Percentiles rank a stretch among this genome's conserved stretches.
phyloP scores from a whole-genome alignment of 2,797 vertebrate genomes.

The Ambastaia sidthimunki region DNA sequence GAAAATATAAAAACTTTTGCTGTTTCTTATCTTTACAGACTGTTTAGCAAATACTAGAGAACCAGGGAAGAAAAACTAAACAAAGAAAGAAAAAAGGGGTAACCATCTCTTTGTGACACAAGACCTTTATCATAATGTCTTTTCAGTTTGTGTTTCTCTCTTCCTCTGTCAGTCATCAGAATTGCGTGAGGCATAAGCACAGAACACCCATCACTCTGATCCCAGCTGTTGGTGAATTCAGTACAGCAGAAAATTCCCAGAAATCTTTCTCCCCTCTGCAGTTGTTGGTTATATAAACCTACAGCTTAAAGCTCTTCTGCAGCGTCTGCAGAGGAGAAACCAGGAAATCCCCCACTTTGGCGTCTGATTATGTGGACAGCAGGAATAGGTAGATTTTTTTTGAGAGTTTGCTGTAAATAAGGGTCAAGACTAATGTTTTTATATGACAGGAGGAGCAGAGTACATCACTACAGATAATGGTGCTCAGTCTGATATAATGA shows the following conservation, averaged over 20 bases:
- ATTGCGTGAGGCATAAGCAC: constrained; percentile 6
- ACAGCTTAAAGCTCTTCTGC: constrained; percentile 41
- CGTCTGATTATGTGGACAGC: constrained; percentile 55
- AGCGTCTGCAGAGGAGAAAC: constrained; percentile 52
- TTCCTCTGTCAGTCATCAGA: constrained; percentile 20
- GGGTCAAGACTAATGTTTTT: background rate
- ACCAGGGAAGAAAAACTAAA: background rate
- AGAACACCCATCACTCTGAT: constrained; percentile 9
- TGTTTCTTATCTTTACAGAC: no score
- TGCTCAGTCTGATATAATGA: background rate
- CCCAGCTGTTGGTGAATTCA: constrained; percentile 26
- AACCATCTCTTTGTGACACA: background rate
- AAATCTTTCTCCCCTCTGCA: constrained; percentile 6
- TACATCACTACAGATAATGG: background rate
- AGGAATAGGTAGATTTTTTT: constrained; percentile 46
- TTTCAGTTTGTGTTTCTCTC: constrained; percentile 33
- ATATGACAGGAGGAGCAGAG: constrained; percentile 4
- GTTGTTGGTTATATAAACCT: constrained; percentile 48
- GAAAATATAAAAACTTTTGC: no score
- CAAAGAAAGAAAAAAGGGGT: no score
- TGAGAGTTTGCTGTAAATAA: constrained; percentile 3
- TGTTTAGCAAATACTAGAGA: background rate
- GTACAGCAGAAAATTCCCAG: constrained; percentile 16
- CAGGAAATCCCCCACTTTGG: constrained; percentile 46
- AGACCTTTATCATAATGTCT: constrained; percentile 1